phyloP scores from a whole-genome alignment of 1,140 invertebrate species.

The Littorina saxatilis region DNA sequence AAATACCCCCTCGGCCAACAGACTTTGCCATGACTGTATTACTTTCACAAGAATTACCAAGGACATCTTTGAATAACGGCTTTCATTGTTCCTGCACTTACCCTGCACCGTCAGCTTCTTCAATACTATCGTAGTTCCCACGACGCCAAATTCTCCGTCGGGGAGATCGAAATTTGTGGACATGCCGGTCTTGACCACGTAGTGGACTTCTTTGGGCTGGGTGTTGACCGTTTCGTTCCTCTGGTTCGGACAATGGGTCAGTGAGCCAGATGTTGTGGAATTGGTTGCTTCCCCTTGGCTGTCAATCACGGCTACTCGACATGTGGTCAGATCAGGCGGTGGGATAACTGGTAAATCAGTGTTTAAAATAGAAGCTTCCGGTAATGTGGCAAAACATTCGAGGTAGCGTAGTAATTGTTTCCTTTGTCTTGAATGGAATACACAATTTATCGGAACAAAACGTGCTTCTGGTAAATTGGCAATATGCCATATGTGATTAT shows the following conservation, averaged over 20 bases:
- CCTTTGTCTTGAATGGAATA: too few relatives aligned
- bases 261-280: background rate
- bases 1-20: too few relatives aligned
- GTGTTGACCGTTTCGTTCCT: background rate
- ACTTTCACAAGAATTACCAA: too few relatives aligned
- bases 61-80: too few relatives aligned
- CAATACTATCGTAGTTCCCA: background rate
- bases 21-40: too few relatives aligned
- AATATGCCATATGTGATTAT: too few relatives aligned
- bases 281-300: background rate
- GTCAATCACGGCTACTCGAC: background rate
- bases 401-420: too few relatives aligned
- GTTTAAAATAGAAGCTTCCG: too few relatives aligned
- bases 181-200: background rate
- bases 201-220: background rate
- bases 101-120: background rate
- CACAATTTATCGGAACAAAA: too few relatives aligned
- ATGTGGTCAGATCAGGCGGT: background rate
- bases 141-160: background rate
- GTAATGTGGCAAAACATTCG: too few relatives aligned
- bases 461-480: too few relatives aligned
- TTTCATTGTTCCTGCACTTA: too few relatives aligned
- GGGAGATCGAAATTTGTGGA: background rate
- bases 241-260: background rate
- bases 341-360: background rate